These are phyloP conservation scores for Eretmochelys imbricata DNA, from an alignment of 2,113 vertebrate genomes.

Conservation along the genomic window DNA sequence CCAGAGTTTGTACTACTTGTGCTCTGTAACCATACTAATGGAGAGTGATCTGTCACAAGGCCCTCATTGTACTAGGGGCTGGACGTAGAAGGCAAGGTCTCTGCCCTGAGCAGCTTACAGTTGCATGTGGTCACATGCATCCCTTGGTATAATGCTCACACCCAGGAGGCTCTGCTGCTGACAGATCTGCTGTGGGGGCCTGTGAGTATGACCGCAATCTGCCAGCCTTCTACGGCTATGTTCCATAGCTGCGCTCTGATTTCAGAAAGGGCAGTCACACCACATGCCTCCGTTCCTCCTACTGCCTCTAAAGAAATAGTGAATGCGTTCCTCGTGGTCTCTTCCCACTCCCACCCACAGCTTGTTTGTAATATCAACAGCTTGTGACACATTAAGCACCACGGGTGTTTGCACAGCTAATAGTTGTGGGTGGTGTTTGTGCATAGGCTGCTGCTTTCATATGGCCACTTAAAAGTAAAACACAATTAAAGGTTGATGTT, in stretches of 20 bases:
- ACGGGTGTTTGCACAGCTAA: not conserved
- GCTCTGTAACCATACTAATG: too few relatives aligned
- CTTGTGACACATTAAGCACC: not conserved
- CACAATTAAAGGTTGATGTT: too few relatives aligned
- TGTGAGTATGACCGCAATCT: not conserved
- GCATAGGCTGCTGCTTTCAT: not conserved
- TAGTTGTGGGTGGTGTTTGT: not conserved
- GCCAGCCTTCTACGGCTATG: not conserved
- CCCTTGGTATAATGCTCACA: not conserved
- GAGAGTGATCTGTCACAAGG: not conserved
- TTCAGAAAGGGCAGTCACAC: not conserved
- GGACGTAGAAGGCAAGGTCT: not conserved
- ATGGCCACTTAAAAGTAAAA: not conserved
- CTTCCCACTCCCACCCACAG: not conserved
- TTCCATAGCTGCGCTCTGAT: not conserved
- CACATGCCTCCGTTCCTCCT: not conserved
- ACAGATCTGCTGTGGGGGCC: not conserved
- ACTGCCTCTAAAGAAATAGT: not conserved
- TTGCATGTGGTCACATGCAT: not conserved
- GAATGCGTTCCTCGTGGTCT: not conserved
- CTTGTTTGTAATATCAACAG: not conserved
- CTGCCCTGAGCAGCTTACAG: not conserved
- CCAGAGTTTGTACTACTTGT: too few relatives aligned
- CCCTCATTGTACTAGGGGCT: not conserved
- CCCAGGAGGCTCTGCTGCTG: not conserved